Evolutionary conservation across 30 jellyfish, hydroid and myxozoan genomes (phyloP).

Genomic region (Catostylus mosaicus): DNA sequence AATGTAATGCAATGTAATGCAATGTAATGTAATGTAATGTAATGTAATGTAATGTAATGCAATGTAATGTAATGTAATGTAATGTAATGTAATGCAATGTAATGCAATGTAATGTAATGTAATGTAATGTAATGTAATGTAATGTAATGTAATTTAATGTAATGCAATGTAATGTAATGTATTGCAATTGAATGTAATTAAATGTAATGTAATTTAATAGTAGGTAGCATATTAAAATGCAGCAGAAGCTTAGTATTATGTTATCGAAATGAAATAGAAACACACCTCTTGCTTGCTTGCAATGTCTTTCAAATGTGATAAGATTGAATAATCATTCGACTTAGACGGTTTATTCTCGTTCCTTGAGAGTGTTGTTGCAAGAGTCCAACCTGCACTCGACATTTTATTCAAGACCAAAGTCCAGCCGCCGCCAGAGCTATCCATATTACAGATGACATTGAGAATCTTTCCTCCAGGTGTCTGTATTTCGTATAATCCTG

Average conservation of each 20-base stretch:
- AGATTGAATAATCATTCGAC: constrained; percentile 57
- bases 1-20: background rate
- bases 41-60: background rate
- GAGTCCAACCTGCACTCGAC: constrained; percentile 65
- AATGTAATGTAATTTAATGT: too few relatives aligned
- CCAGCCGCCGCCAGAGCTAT: constrained; percentile 89
- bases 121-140: background rate
- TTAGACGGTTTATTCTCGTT: constrained; percentile 51
- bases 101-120: background rate
- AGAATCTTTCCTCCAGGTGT: constrained; percentile 22
- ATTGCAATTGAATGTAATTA: background rate
- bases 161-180: too few relatives aligned
- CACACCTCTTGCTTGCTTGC: constrained; percentile 38
- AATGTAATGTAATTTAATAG: too few relatives aligned
- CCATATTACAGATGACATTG: constrained; percentile 66
- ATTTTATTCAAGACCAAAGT: constrained; percentile 60
- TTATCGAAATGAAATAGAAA: too few relatives aligned
- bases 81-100: background rate
- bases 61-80: background rate
- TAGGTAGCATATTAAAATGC: too few relatives aligned
- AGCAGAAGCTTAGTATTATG: too few relatives aligned
- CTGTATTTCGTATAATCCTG: constrained; percentile 56
- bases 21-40: background rate
- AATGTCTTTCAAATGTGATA: constrained; percentile 36
- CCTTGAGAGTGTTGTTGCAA: constrained; percentile 38